phyloP scores from a whole-genome alignment of 2,113 vertebrate species.

The Chamaea fasciata region DNA sequence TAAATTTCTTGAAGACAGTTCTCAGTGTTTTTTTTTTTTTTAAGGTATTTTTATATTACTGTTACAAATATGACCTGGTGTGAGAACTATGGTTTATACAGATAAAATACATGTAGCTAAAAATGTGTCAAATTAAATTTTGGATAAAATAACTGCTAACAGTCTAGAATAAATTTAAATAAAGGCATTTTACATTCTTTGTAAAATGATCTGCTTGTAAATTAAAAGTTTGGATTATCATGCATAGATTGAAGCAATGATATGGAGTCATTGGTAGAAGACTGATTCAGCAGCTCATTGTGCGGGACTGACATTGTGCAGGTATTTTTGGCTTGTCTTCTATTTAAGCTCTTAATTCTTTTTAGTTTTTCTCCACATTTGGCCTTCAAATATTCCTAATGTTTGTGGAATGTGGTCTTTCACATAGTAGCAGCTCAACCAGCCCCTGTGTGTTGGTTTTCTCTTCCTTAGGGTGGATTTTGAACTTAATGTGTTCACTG shows the following conservation, averaged over 20 bases:
- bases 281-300: background rate
- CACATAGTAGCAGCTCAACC: background rate
- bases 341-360: background rate
- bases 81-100: background rate
- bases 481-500: background rate
- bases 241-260: background rate
- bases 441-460: background rate
- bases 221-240: background rate
- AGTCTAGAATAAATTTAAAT: background rate
- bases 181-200: background rate
- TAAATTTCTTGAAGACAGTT: background rate
- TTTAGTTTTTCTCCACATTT: background rate
- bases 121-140: background rate
- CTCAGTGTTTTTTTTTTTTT: background rate
- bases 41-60: background rate
- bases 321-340: background rate
- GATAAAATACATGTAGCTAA: background rate
- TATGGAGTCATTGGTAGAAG: background rate
- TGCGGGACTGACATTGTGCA: background rate
- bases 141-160: background rate
- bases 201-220: background rate
- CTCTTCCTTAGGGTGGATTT: background rate
- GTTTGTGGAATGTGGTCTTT: fast-evolving
- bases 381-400: background rate
- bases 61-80: background rate